Base-by-base conservation (phyloP, 2,113 vertebrate species). In the Melanerpes aurifrons region DNA sequence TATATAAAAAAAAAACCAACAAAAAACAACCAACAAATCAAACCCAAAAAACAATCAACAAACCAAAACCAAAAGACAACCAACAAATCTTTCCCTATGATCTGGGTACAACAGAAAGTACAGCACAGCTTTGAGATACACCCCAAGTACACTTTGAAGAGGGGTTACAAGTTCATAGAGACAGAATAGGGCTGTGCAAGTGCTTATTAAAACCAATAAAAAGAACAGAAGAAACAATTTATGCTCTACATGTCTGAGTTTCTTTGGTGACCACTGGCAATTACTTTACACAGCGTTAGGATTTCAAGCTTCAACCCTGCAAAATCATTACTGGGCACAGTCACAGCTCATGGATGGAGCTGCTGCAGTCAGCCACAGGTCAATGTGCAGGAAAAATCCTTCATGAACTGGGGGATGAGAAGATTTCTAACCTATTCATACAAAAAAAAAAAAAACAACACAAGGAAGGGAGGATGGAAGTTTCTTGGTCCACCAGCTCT, bases 141-240 rank as follows among this genome's bases (percentile, higher is more conserved):
- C 20, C 84, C 66, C 66, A 91, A 11, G 37, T 37, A 66, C 16
- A 50, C 64, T 86, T 83, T 29, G 47, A 93, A 86, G 57, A 69
- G 62, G 69, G 58, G 24, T 61, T 89, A 83, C 73, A 85, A 59
- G 79, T 66, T 61, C 69, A 90, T 54, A 61, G 50, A 89, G 79
- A 75, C n/a, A 78, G 25, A 62, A 69, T 13, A 91, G 75, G 32
- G 62, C 80, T 82, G 88, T 24, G 16, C 48, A 72, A 72, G 21
- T n/a, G 73, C 87, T 93, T 93, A 90, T 79, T 79, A 76, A 86
- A 72, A 82, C 24, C 47, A 54, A 78, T 47, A 78, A 81, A 78
- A 94, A 70, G 21, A 82, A 73, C 43, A 80, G 64, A 82, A 85
- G 1, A 1, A 88, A 69, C 73, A 83, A 67, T 26, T 75, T 59